These are phyloP conservation scores for Xiphydria camelus DNA, from an alignment of 2,888 invertebrate species.

Conservation along the genomic window DNA sequence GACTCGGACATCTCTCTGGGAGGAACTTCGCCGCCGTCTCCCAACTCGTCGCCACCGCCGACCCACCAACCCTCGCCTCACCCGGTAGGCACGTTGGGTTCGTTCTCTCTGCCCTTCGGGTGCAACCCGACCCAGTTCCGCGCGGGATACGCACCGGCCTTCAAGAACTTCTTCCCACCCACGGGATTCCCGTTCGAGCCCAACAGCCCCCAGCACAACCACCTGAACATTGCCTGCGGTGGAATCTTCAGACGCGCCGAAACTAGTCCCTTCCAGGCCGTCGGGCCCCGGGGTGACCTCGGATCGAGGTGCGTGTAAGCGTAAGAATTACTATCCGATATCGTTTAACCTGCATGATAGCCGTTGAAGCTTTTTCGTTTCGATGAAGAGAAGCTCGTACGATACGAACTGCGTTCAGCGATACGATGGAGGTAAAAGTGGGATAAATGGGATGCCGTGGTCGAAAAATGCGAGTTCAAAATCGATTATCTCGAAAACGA, in stretches of 20 bases:
- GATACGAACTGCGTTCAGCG: no score
- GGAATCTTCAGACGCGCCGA: constrained; percentile 55
- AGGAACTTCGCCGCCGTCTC: constrained; percentile 53
- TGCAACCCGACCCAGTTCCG: constrained; percentile 53
- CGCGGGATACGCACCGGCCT: constrained; percentile 51
- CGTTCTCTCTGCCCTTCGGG: constrained; percentile 50
- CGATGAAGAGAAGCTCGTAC: no score
- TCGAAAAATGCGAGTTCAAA: no score
- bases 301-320: constrained; percentile 56
- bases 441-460: no score
- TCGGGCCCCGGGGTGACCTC: constrained; percentile 53
- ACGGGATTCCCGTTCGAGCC: constrained; percentile 53
- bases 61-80: constrained; percentile 49
- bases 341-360: no score
- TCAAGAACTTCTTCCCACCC: constrained; percentile 53
- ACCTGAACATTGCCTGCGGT: constrained; percentile 48
- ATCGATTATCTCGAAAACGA: no score
- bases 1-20: constrained; percentile 55
- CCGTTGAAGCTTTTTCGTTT: no score
- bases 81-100: constrained; percentile 48
- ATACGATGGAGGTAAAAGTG: no score
- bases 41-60: constrained; percentile 50
- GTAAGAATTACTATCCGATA: no score
- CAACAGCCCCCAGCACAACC: constrained; percentile 54
- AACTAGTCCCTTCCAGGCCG: constrained; percentile 55